These are phyloP conservation scores for Exocentrus adspersus DNA, from an alignment of 2,888 invertebrate species.

Conservation along the genomic window DNA sequence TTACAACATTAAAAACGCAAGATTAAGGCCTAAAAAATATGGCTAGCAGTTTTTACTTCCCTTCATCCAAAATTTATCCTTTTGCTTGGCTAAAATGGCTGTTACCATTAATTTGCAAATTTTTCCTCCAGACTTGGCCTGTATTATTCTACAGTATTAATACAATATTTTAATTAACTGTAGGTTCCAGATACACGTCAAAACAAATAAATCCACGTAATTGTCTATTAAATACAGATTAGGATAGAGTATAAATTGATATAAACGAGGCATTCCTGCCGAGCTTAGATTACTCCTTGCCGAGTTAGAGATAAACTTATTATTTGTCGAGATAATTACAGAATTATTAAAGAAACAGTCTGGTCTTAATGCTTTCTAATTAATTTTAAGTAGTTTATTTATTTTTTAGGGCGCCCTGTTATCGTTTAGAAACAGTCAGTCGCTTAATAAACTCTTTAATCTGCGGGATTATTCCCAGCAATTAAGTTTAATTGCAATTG, in stretches of 20 bases:
- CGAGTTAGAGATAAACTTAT: conserved; percentile 9
- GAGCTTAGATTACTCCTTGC: conserved; percentile 17
- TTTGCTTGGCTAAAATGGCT: no score
- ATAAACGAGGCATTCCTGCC: not conserved
- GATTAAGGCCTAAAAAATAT: no score
- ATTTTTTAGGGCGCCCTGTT: conserved; percentile 23
- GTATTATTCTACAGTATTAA: no score
- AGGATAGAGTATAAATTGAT: not conserved
- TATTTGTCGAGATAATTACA: conserved; percentile 13
- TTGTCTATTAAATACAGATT: no score
- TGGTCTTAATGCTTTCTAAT: conserved; percentile 22
- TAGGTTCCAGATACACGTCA: no score
- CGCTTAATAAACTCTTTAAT: conserved; percentile 27
- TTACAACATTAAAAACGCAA: no score
- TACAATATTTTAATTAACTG: no score
- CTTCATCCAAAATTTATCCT: no score
- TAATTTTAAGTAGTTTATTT: conserved; percentile 27
- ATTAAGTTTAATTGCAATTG: conserved; percentile 5
- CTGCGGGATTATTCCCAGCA: conserved; percentile 13
- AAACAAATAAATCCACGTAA: no score
- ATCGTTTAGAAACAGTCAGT: conserved; percentile 23
- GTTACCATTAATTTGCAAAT: no score
- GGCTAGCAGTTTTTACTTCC: no score
- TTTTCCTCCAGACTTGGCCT: no score
- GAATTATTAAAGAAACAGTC: conserved; percentile 26